phyloP scores from a whole-genome alignment of 2,888 invertebrate species.

The Atethmia centrago region DNA sequence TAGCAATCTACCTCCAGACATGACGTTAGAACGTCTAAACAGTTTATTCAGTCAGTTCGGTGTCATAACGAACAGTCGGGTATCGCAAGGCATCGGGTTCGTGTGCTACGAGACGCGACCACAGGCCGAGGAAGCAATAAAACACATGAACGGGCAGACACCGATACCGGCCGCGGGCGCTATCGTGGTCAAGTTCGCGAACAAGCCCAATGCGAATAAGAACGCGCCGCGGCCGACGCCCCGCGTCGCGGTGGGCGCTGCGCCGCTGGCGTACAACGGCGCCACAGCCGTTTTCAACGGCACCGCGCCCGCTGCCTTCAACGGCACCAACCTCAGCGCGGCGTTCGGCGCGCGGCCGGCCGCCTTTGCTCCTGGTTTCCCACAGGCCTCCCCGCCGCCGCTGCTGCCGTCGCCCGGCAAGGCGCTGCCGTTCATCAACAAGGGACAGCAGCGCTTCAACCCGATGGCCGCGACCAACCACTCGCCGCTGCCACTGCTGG shows the following conservation, averaged over 20 bases:
- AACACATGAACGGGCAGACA: constrained; percentile 85
- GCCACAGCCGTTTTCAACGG: constrained; percentile 85
- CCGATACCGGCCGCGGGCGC: constrained; percentile 86
- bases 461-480: constrained; percentile 88
- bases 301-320: constrained; percentile 80
- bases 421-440: constrained; percentile 88
- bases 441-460: constrained; percentile 88
- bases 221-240: constrained; percentile 83
- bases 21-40: constrained; percentile 88
- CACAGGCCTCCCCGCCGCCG: constrained; percentile 87
- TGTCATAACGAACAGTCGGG: constrained; percentile 87
- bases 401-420: constrained; percentile 88
- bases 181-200: constrained; percentile 88
- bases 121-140: constrained; percentile 88
- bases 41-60: constrained; percentile 85
- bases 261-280: constrained; percentile 84
- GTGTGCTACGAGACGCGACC: constrained; percentile 87
- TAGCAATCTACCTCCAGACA: constrained; percentile 89
- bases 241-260: constrained; percentile 76
- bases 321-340: constrained; percentile 82
- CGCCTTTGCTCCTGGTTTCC: constrained; percentile 84
- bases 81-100: constrained; percentile 89
- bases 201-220: constrained; percentile 87
- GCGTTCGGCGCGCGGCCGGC: constrained; percentile 84
- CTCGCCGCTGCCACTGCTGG: constrained; percentile 85